Evolutionary conservation across 2,888 invertebrate species (phyloP), one percentile per base, ranked within the genome.

Genomic region (Cremastobaeus sp.): DNA sequence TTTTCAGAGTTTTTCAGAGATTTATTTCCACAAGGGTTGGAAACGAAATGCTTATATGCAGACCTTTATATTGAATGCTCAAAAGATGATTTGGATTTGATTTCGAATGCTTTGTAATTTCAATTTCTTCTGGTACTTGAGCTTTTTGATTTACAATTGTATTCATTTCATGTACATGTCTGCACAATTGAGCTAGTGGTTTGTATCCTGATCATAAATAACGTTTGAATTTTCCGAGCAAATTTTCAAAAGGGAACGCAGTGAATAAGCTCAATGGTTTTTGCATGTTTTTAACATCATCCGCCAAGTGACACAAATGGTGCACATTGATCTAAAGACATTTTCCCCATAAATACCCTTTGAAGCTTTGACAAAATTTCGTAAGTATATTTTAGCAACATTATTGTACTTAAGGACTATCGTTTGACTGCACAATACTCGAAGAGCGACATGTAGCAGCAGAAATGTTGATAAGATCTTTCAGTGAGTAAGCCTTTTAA

Each of bases 261-360:
- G 43, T 48, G 17, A 60, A 48, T 12, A 14, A 28, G 18, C 48
- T 60, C 18, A 60, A 30, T 11, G 34, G 28, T 18, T 20, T 21
- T 28, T 39, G 21, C 32, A 45, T 60, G 8, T 60, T 48, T 60
- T 48, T 34, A 3, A 60, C 60, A 60, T 60, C 48, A 30, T 60
- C 60, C 9, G 48, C 48, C 30, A 60, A 30, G 20, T 60, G 60
- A 18, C 14, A 14, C 6, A 60, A 17, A 60, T 60, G 47, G 30
- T 60, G 60, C 12, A 48, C 45, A 28, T 59, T 59, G 9, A 59
- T 47, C 3, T 47, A 45, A 14, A 60, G 8, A 2, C 17, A 48
- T 39, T 21, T 39, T 48, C 28, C 12, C 60, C 60, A 14, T 60
- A 60, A 3, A 60, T n/a, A 9, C 12, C 21, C 20, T 28, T 17